Evolutionary conservation across 2,797 vertebrate species (phyloP).

Genomic region (Pangasius larnaudii): DNA sequence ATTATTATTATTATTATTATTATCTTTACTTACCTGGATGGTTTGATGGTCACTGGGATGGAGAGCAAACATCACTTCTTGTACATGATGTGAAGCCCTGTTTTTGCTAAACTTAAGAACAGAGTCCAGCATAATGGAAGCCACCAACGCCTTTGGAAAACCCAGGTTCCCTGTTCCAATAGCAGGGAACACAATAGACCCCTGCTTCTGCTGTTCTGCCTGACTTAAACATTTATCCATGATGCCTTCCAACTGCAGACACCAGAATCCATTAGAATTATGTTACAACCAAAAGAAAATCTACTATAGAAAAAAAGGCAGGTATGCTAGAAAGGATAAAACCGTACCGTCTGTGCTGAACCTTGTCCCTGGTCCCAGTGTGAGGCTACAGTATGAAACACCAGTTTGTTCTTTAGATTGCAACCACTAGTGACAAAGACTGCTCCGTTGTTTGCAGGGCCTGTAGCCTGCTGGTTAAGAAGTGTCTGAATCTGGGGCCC

Average conservation of each 20-base stretch:
- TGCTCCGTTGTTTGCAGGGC: constrained; percentile 18
- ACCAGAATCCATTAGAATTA: not conserved
- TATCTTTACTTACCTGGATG: constrained; percentile 76
- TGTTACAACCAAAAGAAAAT: not conserved
- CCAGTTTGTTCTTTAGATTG: constrained; percentile 69
- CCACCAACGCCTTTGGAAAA: constrained; percentile 80
- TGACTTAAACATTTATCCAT: constrained; percentile 76
- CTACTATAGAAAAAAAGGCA: not conserved
- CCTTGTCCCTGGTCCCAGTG: constrained; percentile 59
- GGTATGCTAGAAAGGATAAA: not conserved
- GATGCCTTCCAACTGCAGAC: constrained; percentile 64
- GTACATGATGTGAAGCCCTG: constrained; percentile 67
- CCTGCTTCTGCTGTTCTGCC: constrained; percentile 71
- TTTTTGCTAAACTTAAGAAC: constrained; percentile 77
- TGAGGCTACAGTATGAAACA: constrained; percentile 81
- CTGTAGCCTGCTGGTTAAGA: constrained; percentile 52
- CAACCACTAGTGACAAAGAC: constrained; percentile 78
- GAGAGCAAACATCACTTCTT: constrained; percentile 80
- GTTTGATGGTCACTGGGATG: constrained; percentile 71
- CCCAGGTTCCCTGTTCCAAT: constrained; percentile 86
- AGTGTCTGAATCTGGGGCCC: constrained; percentile 78
- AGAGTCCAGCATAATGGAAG: constrained; percentile 76
- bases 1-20: not conserved
- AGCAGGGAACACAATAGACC: constrained; percentile 86
- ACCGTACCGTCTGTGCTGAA: constrained; percentile 71